Conservation (phyloP, 2,113 vertebrate genomes). For the Tychaedon coryphoeus region DNA sequence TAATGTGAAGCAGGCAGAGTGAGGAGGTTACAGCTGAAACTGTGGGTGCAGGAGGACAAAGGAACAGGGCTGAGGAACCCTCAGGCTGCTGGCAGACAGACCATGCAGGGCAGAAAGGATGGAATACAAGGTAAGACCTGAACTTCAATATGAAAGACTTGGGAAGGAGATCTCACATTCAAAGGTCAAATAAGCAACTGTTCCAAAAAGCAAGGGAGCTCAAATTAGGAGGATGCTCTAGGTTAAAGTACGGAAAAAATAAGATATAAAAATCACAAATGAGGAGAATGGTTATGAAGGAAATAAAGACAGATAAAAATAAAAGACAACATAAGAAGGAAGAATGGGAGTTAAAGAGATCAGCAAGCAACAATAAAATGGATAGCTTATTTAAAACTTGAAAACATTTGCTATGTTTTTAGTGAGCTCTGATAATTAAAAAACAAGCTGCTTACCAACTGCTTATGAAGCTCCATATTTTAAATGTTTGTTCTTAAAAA, state of each 20-base stretch:
- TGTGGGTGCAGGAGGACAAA: not conserved
- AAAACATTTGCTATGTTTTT: not conserved
- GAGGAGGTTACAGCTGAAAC: not conserved
- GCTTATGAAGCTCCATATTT: not conserved
- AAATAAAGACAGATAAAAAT: not conserved
- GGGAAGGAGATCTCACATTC: not conserved
- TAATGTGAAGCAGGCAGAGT: not conserved
- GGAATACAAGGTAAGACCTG: not conserved
- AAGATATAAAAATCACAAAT: not conserved
- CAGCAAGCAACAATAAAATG: not conserved
- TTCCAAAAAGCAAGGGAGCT: not conserved
- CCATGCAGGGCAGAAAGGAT: rapidly evolving
- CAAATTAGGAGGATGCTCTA: not conserved
- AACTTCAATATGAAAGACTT: not conserved
- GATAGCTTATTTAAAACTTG: not conserved
- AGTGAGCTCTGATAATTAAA: not conserved
- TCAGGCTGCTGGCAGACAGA: rapidly evolving
- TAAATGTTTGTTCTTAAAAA: not conserved
- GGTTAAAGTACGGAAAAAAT: not conserved
- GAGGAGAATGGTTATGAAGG: not conserved
- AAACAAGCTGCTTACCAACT: not conserved
- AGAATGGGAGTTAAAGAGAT: not conserved
- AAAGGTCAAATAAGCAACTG: not conserved
- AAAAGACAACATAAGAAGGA: not conserved
- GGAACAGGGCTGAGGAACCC: not conserved